phyloP scores from a whole-genome alignment of 2,113 vertebrate genomes.

The Scatophagus argus region DNA sequence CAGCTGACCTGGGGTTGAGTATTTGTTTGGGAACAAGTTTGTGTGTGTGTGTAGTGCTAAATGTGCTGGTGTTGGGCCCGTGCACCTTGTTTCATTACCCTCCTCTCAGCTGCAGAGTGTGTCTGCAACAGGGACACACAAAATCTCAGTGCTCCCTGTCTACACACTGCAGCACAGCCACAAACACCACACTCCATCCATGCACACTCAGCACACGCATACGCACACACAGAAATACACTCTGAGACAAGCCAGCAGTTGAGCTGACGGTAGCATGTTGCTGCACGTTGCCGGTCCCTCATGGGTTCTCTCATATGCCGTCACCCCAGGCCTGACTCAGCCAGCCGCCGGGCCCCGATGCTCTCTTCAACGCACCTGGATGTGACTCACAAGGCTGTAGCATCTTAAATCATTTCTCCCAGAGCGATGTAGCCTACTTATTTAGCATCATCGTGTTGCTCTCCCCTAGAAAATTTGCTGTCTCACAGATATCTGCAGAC shows the following conservation, averaged over 20 bases:
- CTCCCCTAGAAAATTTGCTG: conserved; percentile 45
- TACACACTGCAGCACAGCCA: conserved; percentile 14
- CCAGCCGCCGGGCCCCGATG: background rate
- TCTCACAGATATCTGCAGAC: conserved; percentile 52
- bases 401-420: conserved; percentile 42
- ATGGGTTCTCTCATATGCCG: conserved; percentile 15
- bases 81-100: conserved; percentile 22
- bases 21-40: background rate
- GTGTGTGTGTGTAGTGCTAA: background rate
- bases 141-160: background rate
- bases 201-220: background rate
- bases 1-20: conserved; percentile 9
- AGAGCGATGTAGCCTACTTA: conserved; percentile 59
- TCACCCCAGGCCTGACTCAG: conserved; percentile 68
- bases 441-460: conserved; percentile 44
- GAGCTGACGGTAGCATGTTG: conserved; percentile 67
- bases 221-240: conserved; percentile 10
- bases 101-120: conserved; percentile 23
- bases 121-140: conserved; percentile 30
- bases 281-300: conserved; percentile 22
- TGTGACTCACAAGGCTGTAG: conserved; percentile 12
- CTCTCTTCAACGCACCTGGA: conserved; percentile 52
- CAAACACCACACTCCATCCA: background rate
- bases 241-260: conserved; percentile 12
- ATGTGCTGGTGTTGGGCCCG: background rate